Base-by-base conservation (phyloP, 2,888 invertebrate species). In the Rapana venosa region DNA sequence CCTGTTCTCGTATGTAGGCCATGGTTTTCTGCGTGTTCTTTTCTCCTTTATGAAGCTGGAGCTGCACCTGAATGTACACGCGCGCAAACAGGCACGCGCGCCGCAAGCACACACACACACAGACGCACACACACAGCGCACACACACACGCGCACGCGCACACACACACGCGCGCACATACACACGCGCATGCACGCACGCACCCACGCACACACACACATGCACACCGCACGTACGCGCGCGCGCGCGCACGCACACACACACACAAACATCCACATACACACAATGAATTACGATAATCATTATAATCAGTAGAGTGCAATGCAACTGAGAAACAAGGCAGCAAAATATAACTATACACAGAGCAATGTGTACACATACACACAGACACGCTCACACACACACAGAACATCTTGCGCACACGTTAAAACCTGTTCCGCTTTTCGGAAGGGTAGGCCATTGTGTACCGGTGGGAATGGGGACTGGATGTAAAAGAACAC, bases 21-120 rank as follows among this genome's bases (percentile, higher is more conserved):
- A 87, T 66, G 26, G 87, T 87, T 35, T 13, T 1, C 30, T 61
- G 61, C 4, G 87, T 87, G 87, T 66, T 87, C 36, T 32, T 91
- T 0, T 91, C 92, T 90, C 92, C 92, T 22, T 92, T 92, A 81
- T 93, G 92, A 20, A 92, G 93, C 89, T 94, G 94, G n/a, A 93
- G 90, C 90, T 94, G 94, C 6, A 93, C 93, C 94, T 94, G 90
- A 0, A 2, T 17, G 47, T 36, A 83, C 83, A 83, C 36, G 35
- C 36, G n/a, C 79, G n/a, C 79, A 79, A 8, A 79, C 79, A 79
- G 26, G n/a, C 79, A 79, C 30, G 13, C 30, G n/a, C 79, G 22
- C 35, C 83, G 36, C 83, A 83, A 11, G 36, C 83, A 36, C 83
- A 83, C 36, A 83, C 83, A 83, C 79, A 22, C 90, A 91, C 56